Evolutionary conservation across 2,888 invertebrate species (phyloP).

Genomic region (Cynaeus angustus): DNA sequence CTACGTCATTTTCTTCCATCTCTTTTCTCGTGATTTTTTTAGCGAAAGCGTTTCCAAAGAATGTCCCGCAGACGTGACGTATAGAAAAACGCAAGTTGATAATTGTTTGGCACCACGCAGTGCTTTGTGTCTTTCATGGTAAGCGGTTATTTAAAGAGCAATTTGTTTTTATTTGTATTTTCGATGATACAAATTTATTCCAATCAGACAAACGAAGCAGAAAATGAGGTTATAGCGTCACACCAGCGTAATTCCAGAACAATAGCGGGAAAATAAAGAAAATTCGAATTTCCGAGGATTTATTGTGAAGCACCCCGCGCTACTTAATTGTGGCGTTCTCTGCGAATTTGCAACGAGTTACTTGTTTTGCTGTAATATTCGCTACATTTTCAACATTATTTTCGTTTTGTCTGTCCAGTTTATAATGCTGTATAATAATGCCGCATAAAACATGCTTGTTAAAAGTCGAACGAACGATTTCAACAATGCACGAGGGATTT

Average conservation of each 20-base stretch:
- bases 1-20: constrained; percentile 33
- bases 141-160: constrained; percentile 49
- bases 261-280: constrained; percentile 46
- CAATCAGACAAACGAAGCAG: constrained; percentile 47
- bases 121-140: constrained; percentile 48
- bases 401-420: constrained; percentile 46
- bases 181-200: constrained; percentile 48
- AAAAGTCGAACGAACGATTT: constrained; percentile 44
- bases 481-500: constrained; percentile 51
- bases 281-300: constrained; percentile 46
- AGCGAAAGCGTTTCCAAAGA: constrained; percentile 1
- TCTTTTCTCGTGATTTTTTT: constrained; percentile 35
- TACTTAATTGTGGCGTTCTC: constrained; percentile 43
- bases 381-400: constrained; percentile 41
- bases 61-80: constrained; percentile 23
- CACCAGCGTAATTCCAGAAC: constrained; percentile 46
- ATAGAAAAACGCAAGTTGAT: constrained; percentile 24
- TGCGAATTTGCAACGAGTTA: constrained; percentile 42
- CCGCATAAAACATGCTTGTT: constrained; percentile 48
- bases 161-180: constrained; percentile 49
- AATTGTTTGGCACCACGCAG: constrained; percentile 49
- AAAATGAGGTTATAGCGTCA: constrained; percentile 48
- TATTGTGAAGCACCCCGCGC: constrained; percentile 33
- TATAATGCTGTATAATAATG: constrained; percentile 36
- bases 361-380: constrained; percentile 34